Evolutionary conservation across 2,113 vertebrate genomes (phyloP).

Genomic region (Osmerus eperlanus): DNA sequence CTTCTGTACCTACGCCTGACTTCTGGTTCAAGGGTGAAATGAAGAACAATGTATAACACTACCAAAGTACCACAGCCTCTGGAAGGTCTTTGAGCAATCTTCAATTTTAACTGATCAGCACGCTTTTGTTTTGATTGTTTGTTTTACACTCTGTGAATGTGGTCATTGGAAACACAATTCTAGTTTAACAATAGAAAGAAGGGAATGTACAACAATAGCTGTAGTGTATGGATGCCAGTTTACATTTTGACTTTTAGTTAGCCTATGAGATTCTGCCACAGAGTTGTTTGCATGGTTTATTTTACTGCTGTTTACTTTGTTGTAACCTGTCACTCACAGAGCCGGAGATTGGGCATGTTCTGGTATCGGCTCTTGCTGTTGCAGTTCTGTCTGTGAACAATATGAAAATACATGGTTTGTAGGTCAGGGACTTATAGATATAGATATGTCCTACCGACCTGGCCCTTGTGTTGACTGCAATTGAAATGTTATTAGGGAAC

Average conservation of each 20-base stretch:
- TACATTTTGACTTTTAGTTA: conserved; percentile 18
- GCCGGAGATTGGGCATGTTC: background rate
- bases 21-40: background rate
- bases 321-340: background rate
- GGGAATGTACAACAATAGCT: background rate
- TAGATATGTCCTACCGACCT: background rate
- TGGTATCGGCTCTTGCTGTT: background rate
- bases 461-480: background rate
- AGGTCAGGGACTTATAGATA: background rate
- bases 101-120: background rate
- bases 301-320: conserved; percentile 29
- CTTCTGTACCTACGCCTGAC: background rate
- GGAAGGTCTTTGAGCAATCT: background rate
- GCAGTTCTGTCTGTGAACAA: background rate
- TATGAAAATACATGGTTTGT: background rate
- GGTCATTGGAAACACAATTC: background rate
- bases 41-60: background rate
- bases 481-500: conserved; percentile 44
- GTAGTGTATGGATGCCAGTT: conserved; percentile 32
- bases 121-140: conserved; percentile 15
- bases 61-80: background rate
- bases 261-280: background rate
- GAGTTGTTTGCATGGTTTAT: conserved; percentile 39
- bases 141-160: background rate
- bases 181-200: background rate